Percentiles rank a stretch among this genome's conserved stretches.
phyloP scores from a whole-genome alignment of 2,888 invertebrate genomes.

The Euzophera pinguis region DNA sequence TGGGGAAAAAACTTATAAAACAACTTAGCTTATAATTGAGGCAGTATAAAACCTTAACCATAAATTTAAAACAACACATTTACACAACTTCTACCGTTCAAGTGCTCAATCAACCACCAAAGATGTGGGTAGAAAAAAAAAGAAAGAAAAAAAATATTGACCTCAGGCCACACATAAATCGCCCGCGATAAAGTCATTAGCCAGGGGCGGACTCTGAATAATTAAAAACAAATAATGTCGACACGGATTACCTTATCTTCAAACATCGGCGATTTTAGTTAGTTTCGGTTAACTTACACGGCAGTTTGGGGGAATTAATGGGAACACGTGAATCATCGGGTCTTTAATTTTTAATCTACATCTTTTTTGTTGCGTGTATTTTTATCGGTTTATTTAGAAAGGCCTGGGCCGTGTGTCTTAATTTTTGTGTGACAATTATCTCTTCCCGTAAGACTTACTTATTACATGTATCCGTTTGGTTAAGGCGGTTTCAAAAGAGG shows the following conservation, averaged over 20 bases:
- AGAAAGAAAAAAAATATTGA: conserved; percentile 62
- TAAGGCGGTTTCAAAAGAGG: too few species aligned
- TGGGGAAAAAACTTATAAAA: too few species aligned
- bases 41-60: background rate
- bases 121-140: conserved; percentile 45
- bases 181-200: conserved; percentile 74
- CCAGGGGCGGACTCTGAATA: conserved; percentile 74
- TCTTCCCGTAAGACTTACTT: too few species aligned
- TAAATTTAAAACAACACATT: conserved; percentile 9
- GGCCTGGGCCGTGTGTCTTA: too few species aligned
- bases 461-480: too few species aligned
- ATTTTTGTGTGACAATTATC: too few species aligned
- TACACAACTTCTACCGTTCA: conserved; percentile 21
- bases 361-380: background rate
- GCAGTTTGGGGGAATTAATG: conserved; percentile 23
- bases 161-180: conserved; percentile 61
- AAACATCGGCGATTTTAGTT: conserved; percentile 59
- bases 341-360: conserved; percentile 7
- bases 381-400: background rate
- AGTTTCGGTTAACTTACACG: conserved; percentile 46
- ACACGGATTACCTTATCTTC: conserved; percentile 73
- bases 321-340: conserved; percentile 6
- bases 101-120: conserved; percentile 51
- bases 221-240: conserved; percentile 78
- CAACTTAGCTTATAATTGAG: conserved; percentile 6